Conservation (phyloP, 2,888 invertebrate species). For the Cancer borealis region DNA sequence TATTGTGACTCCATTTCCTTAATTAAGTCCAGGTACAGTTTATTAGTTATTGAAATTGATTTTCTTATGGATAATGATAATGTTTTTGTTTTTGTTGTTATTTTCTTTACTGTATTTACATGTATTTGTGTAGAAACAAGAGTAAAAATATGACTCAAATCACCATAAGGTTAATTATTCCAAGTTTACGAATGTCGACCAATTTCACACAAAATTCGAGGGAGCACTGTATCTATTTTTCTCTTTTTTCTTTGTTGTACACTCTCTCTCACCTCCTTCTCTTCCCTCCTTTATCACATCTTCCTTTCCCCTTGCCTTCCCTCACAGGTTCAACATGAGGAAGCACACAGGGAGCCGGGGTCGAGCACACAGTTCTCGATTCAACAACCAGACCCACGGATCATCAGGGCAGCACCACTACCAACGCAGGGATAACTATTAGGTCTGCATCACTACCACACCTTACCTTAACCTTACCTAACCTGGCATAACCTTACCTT, state of each 20-base stretch:
- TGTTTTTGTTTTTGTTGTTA: no score
- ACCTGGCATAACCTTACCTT: no score
- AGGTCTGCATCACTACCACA: neutral
- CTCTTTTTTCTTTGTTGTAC: neutral
- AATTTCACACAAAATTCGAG: no score
- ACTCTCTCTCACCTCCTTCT: neutral
- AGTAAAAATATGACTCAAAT: no score
- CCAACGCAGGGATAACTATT: constrained; percentile 75
- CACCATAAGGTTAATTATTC: no score
- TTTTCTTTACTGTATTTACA: no score
- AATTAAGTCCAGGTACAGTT: no score
- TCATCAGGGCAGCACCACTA: constrained; percentile 73
- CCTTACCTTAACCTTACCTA: neutral
- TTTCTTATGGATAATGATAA: no score
- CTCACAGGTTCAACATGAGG: constrained; percentile 71
- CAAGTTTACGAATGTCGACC: no score
- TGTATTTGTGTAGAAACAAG: no score
- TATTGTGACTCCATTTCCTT: no score
- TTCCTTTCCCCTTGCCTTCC: neutral
- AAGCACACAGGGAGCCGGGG: constrained; percentile 72
- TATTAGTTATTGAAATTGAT: no score
- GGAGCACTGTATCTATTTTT: neutral
- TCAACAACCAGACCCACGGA: constrained; percentile 72
- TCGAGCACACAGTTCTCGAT: constrained; percentile 65
- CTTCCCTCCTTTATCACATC: neutral